These are phyloP conservation scores for Picus viridis DNA, from an alignment of 2,797 vertebrate genomes.

Conservation along the genomic window DNA sequence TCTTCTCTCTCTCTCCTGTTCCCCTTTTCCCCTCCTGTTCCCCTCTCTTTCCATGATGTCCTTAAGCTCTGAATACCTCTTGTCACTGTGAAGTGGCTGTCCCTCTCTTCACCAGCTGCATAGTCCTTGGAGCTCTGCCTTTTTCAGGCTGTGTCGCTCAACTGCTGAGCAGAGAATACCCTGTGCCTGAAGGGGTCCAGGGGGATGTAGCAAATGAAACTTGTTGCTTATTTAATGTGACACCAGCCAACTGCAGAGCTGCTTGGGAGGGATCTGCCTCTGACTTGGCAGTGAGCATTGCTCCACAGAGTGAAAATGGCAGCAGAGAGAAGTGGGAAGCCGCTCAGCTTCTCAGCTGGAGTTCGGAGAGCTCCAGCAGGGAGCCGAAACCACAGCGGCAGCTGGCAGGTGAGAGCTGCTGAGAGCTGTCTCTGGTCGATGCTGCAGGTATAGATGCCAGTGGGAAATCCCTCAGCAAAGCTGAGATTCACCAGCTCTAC, in stretches of 20 bases:
- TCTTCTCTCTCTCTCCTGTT: too few species aligned
- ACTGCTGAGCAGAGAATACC: not conserved
- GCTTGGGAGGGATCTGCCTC: not conserved
- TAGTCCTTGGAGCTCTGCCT: not conserved
- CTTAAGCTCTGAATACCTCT: not conserved
- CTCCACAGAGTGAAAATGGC: not conserved
- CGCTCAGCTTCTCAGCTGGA: not conserved
- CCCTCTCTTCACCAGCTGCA: constrained; percentile 77
- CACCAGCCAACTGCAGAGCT: not conserved
- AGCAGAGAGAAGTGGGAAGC: not conserved
- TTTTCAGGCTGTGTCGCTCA: not conserved
- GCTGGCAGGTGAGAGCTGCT: not conserved
- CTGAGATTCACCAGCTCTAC: constrained; percentile 91
- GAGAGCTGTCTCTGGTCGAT: not conserved
- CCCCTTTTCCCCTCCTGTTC: too few species aligned
- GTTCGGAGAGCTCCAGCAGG: too few species aligned
- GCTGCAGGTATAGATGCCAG: constrained; percentile 79
- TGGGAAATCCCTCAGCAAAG: constrained; percentile 88
- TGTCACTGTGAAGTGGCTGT: not conserved
- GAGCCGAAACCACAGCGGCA: not conserved
- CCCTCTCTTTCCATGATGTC: not conserved
- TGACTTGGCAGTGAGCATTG: not conserved
- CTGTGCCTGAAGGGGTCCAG: not conserved
- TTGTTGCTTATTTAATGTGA: not conserved
- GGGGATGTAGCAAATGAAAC: not conserved